Evolutionary conservation across 2,113 vertebrate species (phyloP), one percentile per base, ranked within the genome.

Genomic region (Mola mola): DNA sequence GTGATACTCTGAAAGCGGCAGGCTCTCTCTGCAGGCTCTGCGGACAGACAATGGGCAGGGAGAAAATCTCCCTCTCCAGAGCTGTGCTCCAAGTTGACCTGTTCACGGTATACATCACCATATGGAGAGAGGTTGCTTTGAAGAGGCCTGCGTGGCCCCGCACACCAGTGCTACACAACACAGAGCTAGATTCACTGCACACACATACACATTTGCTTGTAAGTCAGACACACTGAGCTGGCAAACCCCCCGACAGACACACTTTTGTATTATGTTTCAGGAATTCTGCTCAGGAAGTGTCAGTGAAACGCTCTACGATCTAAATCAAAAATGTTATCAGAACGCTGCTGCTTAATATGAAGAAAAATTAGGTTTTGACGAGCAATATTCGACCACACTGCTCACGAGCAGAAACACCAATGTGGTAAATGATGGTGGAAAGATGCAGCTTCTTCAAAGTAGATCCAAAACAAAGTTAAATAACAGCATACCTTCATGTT

Each of bases 1-100:
- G 74, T 44, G 74, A 68, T 78, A 80, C 78, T 84, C 80, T 70
- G 71, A 66, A 79, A 82, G 56, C 68, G 61, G 60, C 73, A 20
- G 75, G 70, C 82, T 84, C 86, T 79, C 82, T 83, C 82, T 0
- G 55, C 78, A 67, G 84, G 76, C 76, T 79, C 55, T 72, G 76
- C 67, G 75, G 78, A 71, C 81, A 78, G 83, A 89, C 77, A 79
- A 86, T 83, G 70, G 72, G 64, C 61, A 65, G 55, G 29, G 49
- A 80, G 60, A 78, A 68, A 46, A 49, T 33, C 75, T 74, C 55
- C 59, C 66, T 70, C 71, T 81, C 59, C 57, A 67, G 66, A 72
- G 58, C 40, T 43, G 47, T 46, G 52, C 60, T 63, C 65, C 67
- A 72, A 65, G 71, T 75, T 90, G 84, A 85, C 83, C 83, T 20